These are phyloP conservation scores for Drosophila serrata DNA, from an alignment of 1,140 invertebrate species.

Conservation along the genomic window DNA sequence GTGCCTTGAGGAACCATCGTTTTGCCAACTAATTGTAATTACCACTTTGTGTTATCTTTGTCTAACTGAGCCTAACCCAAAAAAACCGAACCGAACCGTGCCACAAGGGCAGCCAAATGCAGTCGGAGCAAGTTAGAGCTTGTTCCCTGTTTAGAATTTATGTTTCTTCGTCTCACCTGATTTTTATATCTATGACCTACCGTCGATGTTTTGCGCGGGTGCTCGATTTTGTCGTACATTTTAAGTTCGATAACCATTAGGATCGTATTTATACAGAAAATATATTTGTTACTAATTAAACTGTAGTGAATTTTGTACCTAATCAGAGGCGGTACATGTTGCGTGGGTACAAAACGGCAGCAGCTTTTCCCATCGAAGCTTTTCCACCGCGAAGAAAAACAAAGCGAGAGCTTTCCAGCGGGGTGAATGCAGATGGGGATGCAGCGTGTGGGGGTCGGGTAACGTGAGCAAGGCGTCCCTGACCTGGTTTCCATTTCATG, in stretches of 20 bases:
- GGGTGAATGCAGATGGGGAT: constrained; percentile 3
- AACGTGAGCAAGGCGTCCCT: constrained; percentile 82
- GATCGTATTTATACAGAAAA: constrained; percentile 79
- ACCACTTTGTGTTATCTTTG: constrained; percentile 69
- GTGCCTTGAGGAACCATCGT: constrained; percentile 71
- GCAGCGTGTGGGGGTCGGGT: constrained; percentile 24
- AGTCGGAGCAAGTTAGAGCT: neutral
- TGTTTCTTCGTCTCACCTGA: constrained; percentile 46
- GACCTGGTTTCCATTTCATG: constrained; percentile 78
- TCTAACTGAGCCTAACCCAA: constrained; percentile 66
- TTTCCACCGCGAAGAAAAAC: constrained; percentile 37
- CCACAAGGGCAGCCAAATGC: constrained; percentile 41
- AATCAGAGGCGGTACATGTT: constrained; percentile 18
- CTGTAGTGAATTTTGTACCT: constrained; percentile 59
- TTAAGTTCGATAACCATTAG: constrained; percentile 79
- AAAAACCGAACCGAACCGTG: constrained; percentile 30
- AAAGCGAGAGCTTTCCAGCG: constrained; percentile 41
- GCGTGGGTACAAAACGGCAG: neutral
- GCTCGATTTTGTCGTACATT: constrained; percentile 73
- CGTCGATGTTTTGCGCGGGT: constrained; percentile 58
- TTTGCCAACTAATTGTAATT: constrained; percentile 81
- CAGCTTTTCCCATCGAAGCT: constrained; percentile 42
- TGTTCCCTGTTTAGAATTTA: constrained; percentile 36
- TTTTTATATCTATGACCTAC: constrained; percentile 59
- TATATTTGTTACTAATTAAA: constrained; percentile 83